A percentile compares a stretch with the other conserved stretches of the same genome.
Conservation (phyloP, 2,797 vertebrate genomes). For the Malurus splendens region DNA sequence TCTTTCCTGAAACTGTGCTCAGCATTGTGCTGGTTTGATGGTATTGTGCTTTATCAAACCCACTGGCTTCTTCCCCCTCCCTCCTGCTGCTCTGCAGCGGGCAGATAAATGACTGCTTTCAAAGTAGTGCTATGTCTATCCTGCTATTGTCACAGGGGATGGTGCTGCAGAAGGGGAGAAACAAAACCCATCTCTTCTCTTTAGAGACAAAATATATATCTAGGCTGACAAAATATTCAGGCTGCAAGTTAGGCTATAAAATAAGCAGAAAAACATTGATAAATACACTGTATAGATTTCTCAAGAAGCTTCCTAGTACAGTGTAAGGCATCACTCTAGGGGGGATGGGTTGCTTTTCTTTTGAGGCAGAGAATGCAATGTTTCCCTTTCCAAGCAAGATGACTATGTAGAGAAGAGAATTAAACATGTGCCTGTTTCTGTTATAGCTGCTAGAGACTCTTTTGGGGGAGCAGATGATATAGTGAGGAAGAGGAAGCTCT, state of each 20-base stretch:
- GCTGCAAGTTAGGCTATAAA: background rate
- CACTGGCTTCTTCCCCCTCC: background rate
- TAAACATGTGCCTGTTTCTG: background rate
- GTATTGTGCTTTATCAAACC: constrained; percentile 13
- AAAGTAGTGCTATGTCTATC: background rate
- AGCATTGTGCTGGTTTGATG: constrained; percentile 13
- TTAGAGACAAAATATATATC: background rate
- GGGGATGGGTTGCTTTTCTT: background rate
- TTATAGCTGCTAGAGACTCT: background rate
- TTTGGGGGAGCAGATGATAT: background rate
- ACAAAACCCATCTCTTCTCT: constrained; percentile 1
- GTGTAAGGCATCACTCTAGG: background rate
- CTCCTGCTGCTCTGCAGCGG: constrained; percentile 16
- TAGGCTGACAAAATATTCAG: constrained; percentile 19
- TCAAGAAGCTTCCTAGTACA: background rate
- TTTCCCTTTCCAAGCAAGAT: background rate
- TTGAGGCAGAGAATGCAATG: background rate
- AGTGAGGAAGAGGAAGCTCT: background rate
- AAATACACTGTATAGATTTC: background rate
- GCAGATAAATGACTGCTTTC: constrained; percentile 39
- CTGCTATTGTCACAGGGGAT: background rate
- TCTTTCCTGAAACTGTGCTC: background rate
- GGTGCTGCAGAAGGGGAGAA: constrained; percentile 6
- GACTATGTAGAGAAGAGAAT: background rate
- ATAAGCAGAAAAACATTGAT: constrained; percentile 12